phyloP scores from a whole-genome alignment of 2,888 invertebrate genomes.

The Pandemis corylana region DNA sequence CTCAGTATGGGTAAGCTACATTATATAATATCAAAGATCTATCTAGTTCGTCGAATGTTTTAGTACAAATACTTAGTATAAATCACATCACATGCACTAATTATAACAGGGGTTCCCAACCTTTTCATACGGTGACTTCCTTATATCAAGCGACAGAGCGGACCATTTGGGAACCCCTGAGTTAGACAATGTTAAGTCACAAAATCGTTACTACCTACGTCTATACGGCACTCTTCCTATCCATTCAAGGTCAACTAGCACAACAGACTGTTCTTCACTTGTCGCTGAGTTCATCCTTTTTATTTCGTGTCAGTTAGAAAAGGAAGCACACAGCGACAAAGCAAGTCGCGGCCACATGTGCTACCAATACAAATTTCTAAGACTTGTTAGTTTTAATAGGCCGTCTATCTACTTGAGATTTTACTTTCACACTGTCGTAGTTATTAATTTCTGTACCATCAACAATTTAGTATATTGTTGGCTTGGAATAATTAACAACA shows the following conservation, averaged over 20 bases:
- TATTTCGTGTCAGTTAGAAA: not conserved
- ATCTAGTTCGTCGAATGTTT: constrained; percentile 47
- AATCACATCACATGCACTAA: constrained; percentile 54
- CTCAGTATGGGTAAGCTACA: not conserved
- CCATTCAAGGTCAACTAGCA: not conserved
- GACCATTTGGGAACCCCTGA: constrained; percentile 2
- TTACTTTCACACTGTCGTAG: not conserved
- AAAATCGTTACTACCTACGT: not conserved
- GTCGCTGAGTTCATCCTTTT: not conserved
- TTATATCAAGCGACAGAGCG: too few relatives aligned
- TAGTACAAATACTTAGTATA: constrained; percentile 52
- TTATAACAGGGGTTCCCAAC: not conserved
- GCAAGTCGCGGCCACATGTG: not conserved
- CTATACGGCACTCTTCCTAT: not conserved
- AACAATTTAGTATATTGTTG: not conserved
- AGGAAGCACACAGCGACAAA: not conserved
- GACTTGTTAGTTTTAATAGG: not conserved
- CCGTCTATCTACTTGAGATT: not conserved
- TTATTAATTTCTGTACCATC: not conserved
- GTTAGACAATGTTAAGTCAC: constrained; percentile 9
- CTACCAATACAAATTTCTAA: not conserved
- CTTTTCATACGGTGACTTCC: too few relatives aligned
- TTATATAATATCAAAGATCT: not conserved
- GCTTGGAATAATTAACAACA: not conserved
- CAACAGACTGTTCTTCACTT: not conserved